Percentiles rank a stretch among this genome's conserved stretches.
Conservation (phyloP, 2,888 invertebrate species). For the Xylota segnis region DNA sequence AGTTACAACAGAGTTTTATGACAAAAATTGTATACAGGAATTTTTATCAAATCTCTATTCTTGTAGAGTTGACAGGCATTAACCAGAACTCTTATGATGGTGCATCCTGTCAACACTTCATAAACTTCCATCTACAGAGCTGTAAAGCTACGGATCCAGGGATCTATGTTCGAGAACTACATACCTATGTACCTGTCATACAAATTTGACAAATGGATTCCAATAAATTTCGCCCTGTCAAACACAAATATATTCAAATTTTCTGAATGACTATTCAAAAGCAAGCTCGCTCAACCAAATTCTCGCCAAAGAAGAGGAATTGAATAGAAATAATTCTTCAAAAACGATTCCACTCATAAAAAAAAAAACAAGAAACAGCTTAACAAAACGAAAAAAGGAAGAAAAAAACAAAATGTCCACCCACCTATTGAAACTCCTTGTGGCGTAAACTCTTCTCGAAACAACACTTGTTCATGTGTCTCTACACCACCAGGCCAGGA, state of each 20-base stretch:
- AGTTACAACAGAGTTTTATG: too few relatives aligned
- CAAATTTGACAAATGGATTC: constrained; percentile 17
- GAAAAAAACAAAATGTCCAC: constrained; percentile 23
- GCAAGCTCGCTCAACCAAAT: constrained; percentile 15
- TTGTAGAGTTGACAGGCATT: too few relatives aligned
- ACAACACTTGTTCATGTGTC: constrained; percentile 43
- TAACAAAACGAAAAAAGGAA: background rate
- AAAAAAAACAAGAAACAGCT: too few relatives aligned
- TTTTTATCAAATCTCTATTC: too few relatives aligned
- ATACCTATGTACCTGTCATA: background rate
- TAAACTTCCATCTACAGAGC: too few relatives aligned
- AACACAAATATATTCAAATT: background rate
- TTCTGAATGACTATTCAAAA: constrained; percentile 7
- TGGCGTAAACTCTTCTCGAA: background rate
- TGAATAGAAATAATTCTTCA: constrained; percentile 42
- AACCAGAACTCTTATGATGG: too few relatives aligned
- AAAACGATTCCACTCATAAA: constrained; percentile 38
- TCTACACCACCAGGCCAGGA: constrained; percentile 47
- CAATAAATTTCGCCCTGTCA: constrained; percentile 21
- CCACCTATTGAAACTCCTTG: constrained; percentile 42
- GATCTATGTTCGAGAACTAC: too few relatives aligned
- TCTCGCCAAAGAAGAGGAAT: constrained; percentile 1
- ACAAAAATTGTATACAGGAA: too few relatives aligned
- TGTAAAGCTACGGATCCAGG: too few relatives aligned
- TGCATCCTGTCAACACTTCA: too few relatives aligned